These are phyloP conservation scores for Trinorchestia longiramus DNA, from an alignment of 1,140 invertebrate genomes.

Conservation along the genomic window DNA sequence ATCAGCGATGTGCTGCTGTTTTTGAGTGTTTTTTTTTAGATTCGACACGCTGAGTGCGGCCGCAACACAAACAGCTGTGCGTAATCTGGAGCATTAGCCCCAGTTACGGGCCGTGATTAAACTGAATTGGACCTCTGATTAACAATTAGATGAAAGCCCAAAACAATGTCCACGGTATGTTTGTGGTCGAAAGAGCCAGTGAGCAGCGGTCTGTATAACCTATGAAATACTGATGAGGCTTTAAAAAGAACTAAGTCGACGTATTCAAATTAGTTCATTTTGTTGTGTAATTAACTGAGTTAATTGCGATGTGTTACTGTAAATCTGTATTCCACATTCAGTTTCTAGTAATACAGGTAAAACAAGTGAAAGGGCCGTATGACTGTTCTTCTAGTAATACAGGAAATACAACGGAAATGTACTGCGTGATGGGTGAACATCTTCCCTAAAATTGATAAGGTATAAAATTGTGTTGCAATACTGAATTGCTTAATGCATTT, in stretches of 20 bases:
- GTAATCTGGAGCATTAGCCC: conserved; percentile 33
- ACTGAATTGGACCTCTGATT: conserved; percentile 47
- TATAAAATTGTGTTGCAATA: too few relatives aligned
- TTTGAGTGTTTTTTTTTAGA: not conserved
- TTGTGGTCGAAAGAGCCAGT: not conserved
- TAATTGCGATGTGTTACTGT: too few relatives aligned
- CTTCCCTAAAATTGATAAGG: too few relatives aligned
- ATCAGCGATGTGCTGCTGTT: not conserved
- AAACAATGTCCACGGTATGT: not conserved
- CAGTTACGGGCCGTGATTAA: conserved; percentile 42
- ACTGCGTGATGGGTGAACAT: too few relatives aligned
- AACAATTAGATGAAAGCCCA: conserved; percentile 33
- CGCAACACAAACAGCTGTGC: conserved; percentile 13
- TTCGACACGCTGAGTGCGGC: not conserved
- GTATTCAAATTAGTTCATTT: too few relatives aligned
- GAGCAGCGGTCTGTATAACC: not conserved
- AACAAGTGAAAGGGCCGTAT: too few relatives aligned
- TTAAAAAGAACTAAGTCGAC: not conserved
- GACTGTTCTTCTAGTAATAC: too few relatives aligned
- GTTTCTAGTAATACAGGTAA: too few relatives aligned
- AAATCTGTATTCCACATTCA: too few relatives aligned
- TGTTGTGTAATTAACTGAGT: too few relatives aligned
- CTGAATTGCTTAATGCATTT: too few relatives aligned
- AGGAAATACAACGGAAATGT: too few relatives aligned
- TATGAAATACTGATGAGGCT: not conserved